These are phyloP conservation scores for Coregonus sp. DNA, from an alignment of 2,797 vertebrate species.

Conservation along the genomic window DNA sequence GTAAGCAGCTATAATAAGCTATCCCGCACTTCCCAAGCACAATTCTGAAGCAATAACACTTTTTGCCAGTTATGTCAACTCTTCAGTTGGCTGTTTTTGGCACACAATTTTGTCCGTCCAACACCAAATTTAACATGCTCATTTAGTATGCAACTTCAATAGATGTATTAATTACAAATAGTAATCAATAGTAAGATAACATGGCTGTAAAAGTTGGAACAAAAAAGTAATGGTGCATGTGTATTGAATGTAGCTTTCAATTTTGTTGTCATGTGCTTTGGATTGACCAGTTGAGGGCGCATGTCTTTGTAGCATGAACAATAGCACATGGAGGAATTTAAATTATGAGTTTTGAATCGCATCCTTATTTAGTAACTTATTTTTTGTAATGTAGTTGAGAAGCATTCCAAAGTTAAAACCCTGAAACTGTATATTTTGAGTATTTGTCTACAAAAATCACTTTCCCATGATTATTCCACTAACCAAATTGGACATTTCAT, in stretches of 20 bases:
- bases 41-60: constrained; percentile 73
- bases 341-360: constrained; percentile 50
- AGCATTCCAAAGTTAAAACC: constrained; percentile 36
- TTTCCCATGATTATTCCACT: constrained; percentile 43
- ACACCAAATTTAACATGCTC: constrained; percentile 49
- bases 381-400: constrained; percentile 53
- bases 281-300: constrained; percentile 54
- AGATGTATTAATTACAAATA: constrained; percentile 40
- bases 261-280: constrained; percentile 64
- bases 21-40: constrained; percentile 67
- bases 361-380: constrained; percentile 47
- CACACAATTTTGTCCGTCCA: constrained; percentile 52
- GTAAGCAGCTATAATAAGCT: constrained; percentile 52
- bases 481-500: constrained; percentile 69
- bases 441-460: constrained; percentile 33
- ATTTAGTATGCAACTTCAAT: constrained; percentile 50
- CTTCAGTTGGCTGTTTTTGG: constrained; percentile 44
- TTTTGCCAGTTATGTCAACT: constrained; percentile 37
- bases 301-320: constrained; percentile 63
- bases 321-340: constrained; percentile 36
- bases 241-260: constrained; percentile 71
- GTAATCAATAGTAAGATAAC: constrained; percentile 46
- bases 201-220: constrained; percentile 62
- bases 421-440: constrained; percentile 36
- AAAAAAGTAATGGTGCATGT: constrained; percentile 65